Conservation (phyloP, 2,113 vertebrate species). For the Ailuropoda melanoleuca region DNA sequence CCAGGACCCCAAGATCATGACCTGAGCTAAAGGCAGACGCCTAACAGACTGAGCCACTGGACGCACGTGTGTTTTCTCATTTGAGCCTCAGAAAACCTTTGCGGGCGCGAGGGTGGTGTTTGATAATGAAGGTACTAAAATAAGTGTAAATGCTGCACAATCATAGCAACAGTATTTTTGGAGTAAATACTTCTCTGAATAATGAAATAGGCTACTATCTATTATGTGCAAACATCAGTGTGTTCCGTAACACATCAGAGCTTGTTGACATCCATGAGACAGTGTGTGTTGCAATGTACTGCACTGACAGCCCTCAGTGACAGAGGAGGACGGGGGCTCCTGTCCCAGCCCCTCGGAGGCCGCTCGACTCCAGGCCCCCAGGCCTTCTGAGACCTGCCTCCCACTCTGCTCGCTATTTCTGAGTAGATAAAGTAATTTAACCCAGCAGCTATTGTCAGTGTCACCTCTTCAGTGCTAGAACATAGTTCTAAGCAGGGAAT, state of each 20-base stretch:
- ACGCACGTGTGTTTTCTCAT: background rate
- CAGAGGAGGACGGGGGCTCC: background rate
- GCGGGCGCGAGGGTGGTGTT: background rate
- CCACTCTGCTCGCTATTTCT: background rate
- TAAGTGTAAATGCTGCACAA: background rate
- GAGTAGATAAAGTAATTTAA: background rate
- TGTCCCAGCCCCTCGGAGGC: background rate
- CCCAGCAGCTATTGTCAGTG: background rate
- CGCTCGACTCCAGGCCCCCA: background rate
- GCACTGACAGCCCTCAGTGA: fast-evolving
- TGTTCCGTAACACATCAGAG: background rate
- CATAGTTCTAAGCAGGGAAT: background rate
- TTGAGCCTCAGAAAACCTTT: background rate
- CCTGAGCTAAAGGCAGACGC: no score
- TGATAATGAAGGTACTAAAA: background rate
- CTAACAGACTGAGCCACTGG: no score
- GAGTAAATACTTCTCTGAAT: background rate
- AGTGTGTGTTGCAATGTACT: fast-evolving
- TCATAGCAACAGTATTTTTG: background rate
- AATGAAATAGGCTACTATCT: background rate
- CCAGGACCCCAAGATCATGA: no score
- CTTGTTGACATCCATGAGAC: background rate
- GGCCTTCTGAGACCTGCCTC: background rate
- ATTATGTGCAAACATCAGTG: no score
- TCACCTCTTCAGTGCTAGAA: background rate